Evolutionary conservation across 2,888 invertebrate species (phyloP), one percentile per base, ranked within the genome.

Genomic region (Parnassius smintheus): DNA sequence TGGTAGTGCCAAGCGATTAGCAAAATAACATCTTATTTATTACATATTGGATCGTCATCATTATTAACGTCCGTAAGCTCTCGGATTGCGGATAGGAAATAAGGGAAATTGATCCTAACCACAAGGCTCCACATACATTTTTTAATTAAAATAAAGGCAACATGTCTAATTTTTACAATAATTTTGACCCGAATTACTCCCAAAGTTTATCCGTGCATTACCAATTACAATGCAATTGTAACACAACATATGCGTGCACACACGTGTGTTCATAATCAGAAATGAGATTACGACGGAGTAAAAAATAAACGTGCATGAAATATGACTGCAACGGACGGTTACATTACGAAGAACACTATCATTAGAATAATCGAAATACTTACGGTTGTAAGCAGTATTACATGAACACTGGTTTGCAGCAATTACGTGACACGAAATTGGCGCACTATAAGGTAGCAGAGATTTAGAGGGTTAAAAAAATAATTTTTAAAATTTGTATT

Each of bases 311-410:
- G 45, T 41, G 41, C 59, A 51, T 56, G 55, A 48, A 53, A 53
- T 55, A 59, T 46, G 50, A 55, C 46, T 51, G 55, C 56, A 50
- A 59, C 59, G 59, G 59, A 51, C 45, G 45, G 54, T 62, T 63
- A 55, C 51, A 63, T 59, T 63, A 59, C 59, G 48, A 56, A 63
- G 54, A 54, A 63, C 59, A 63, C 56, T 63, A 63, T 63, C 63
- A 63, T 63, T 63, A 63, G 55, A 50, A 63, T 63, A 59, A 63
- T 63, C 63, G 56, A 59, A 63, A 63, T 59, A 55, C 45, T 63
- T 63, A 59, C 59, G 62, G 62, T 63, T 63, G 62, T 51, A 18
- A 45, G 58, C 50, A 51, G 51, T 63, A 59, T 62, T 63, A 59
- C 63, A 59, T 46, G 49, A 50, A 49, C 57, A 58, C 44, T 49